Base-by-base conservation (phyloP, 1,140 invertebrate species). In the Potamilus streckersoni region DNA sequence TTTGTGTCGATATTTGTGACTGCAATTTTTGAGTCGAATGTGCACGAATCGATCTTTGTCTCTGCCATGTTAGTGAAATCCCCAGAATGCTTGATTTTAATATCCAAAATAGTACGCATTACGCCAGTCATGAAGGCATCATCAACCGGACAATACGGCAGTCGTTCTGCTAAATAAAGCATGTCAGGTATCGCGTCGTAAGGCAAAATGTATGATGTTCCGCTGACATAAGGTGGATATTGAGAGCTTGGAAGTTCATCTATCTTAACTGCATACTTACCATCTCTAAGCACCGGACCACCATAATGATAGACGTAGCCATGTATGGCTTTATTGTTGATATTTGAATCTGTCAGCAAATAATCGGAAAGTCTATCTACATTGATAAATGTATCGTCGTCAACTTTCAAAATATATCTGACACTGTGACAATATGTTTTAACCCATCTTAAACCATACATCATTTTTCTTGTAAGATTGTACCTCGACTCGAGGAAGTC, bases 401-500 rank as follows among this genome's bases (percentile, higher is more conserved):
- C 67, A 56, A 57, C 17, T 55, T 69, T 69, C 6, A 69, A 12
- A 14, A 69, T 57, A 57, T 69, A 69, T 20, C n/a, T 69, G 14
- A 55, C 2, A 12, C 27, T 17, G 4, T 57, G 31, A 12, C 67
- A 69, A 20, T 69, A 57, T 19, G 5, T 17, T 15, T 58, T 57
- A 23, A 69, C 13, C 67, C 67, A 69, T 57, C 27, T 56, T 14
- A 69, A 57, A 57, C 49, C 67, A 57, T 69, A n/a, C 49, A 69
- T 23, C 67, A 69, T 69, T 69, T 69, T 69, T 19, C 20, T 57
- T n/a, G 27, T 49, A 59, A 69, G 23, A n/a, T 59, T 69, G 59
- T 69, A 55, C n/a, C 58, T 57, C 6, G 67, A 49, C n/a, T 69
- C 56, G 27, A n/a, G 12, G 55, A 69, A n/a, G 13, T 69, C 67